Conservation (phyloP, 2,888 invertebrate genomes). For the Holacanthella duospinosa region DNA sequence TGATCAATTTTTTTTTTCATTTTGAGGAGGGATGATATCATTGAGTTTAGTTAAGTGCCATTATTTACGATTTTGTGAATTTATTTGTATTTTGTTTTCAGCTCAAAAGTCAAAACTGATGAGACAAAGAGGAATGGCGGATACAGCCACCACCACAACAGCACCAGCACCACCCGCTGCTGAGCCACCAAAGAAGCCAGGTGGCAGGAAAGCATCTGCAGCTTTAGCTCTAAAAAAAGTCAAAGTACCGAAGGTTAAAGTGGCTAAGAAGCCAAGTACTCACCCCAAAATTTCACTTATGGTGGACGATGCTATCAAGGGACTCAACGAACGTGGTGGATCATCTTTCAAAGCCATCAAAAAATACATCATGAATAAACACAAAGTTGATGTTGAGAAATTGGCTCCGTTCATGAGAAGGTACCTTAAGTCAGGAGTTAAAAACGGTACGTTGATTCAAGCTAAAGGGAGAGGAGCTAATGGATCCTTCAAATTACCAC, state of each 20-base stretch:
- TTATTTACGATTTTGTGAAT: no score
- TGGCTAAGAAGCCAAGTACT: neutral
- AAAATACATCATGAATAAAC: conserved; percentile 52
- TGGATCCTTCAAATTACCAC: conserved; percentile 26
- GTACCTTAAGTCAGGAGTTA: conserved; percentile 50
- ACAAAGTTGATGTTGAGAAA: conserved; percentile 52
- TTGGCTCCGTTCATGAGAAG: conserved; percentile 51
- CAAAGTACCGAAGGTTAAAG: neutral
- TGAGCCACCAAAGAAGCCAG: neutral
- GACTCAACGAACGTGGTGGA: conserved; percentile 46
- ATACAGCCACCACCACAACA: neutral
- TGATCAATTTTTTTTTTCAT: neutral
- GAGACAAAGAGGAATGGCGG: neutral
- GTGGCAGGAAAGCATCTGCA: neutral
- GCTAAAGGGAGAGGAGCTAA: conserved; percentile 27
- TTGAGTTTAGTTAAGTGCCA: no score
- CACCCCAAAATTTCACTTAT: conserved; percentile 49
- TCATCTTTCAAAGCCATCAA: conserved; percentile 52
- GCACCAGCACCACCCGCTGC: conserved; percentile 2
- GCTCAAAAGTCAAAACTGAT: neutral
- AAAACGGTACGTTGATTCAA: conserved; percentile 40
- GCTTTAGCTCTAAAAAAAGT: neutral
- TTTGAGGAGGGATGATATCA: no score
- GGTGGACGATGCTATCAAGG: conserved; percentile 48
- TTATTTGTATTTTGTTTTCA: no score